Conservation (phyloP, 2,888 invertebrate genomes). For the Cheilosia impressa region DNA sequence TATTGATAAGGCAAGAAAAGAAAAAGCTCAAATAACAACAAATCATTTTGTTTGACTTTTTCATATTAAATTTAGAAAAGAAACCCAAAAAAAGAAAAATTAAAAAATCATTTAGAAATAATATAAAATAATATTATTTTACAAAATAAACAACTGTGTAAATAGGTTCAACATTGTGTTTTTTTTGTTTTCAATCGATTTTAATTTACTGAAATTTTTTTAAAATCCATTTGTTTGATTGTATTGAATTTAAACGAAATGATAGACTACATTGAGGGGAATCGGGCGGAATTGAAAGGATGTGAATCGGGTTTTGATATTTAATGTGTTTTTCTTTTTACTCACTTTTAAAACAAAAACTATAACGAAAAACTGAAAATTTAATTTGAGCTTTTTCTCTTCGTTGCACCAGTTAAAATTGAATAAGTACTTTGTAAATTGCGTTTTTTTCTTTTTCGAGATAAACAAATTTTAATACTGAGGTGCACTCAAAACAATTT, state of each 20-base stretch:
- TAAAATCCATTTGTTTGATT: constrained; percentile 50
- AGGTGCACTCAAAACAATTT: constrained; percentile 77
- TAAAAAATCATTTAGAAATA: constrained; percentile 6
- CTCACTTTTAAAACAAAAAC: constrained; percentile 75
- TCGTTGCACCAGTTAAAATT: constrained; percentile 81
- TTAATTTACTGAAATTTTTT: constrained; percentile 21
- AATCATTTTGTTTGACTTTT: constrained; percentile 56
- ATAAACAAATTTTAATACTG: constrained; percentile 47
- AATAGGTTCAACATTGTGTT: constrained; percentile 74
- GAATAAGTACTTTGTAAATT: constrained; percentile 42
- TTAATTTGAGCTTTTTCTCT: constrained; percentile 83
- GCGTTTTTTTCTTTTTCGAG: constrained; percentile 13
- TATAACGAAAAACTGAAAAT: constrained; percentile 76
- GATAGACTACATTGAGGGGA: constrained; percentile 84
- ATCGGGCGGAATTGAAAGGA: constrained; percentile 82
- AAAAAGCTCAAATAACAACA: constrained; percentile 77
- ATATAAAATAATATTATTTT: background rate
- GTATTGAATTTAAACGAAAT: constrained; percentile 77
- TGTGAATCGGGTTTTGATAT: constrained; percentile 79
- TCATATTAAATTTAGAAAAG: constrained; percentile 7
- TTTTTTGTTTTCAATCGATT: constrained; percentile 25
- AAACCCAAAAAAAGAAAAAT: constrained; percentile 21
- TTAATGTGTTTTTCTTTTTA: constrained; percentile 76
- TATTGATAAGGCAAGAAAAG: constrained; percentile 76
- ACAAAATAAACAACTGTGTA: constrained; percentile 59